Conservation (phyloP, 1,140 invertebrate species). For the Lasaia peninsularis region DNA sequence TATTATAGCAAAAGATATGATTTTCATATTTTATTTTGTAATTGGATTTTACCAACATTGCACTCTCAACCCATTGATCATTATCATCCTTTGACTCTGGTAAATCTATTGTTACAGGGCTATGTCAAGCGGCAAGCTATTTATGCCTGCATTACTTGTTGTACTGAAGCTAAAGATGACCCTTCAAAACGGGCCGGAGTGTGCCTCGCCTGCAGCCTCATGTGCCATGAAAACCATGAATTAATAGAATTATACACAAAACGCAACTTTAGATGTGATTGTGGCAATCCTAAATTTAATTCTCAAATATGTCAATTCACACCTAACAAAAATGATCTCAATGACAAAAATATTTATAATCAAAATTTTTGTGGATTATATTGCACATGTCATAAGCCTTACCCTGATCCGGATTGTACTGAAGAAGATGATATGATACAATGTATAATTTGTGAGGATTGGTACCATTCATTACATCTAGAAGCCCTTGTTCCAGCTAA, state of each 20-base stretch:
- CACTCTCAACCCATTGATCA: no score
- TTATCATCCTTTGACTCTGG: no score
- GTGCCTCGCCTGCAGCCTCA: slow-evolving; percentile 95
- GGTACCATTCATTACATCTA: slow-evolving; percentile 94
- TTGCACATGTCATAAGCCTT: slow-evolving; percentile 95
- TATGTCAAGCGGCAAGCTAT: slow-evolving; percentile 95
- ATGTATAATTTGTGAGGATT: slow-evolving; percentile 98
- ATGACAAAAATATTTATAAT: slow-evolving; percentile 91
- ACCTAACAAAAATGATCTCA: slow-evolving; percentile 82
- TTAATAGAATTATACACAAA: slow-evolving; percentile 98
- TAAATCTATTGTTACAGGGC: slow-evolving; percentile 82
- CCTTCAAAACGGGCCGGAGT: slow-evolving; percentile 85
- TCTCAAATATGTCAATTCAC: slow-evolving; percentile 85
- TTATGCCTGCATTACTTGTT: slow-evolving; percentile 96
- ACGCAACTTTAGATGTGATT: slow-evolving; percentile 97
- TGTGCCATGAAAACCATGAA: slow-evolving; percentile 97
- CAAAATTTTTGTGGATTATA: slow-evolving; percentile 97
- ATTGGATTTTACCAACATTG: no score
- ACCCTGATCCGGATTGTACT: slow-evolving; percentile 92
- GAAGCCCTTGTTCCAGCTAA: slow-evolving; percentile 78
- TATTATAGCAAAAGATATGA: no score
- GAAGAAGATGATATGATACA: slow-evolving; percentile 96
- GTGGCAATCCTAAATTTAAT: slow-evolving; percentile 93
- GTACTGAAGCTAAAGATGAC: slow-evolving; percentile 78
- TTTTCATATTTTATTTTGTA: not conserved